Evolutionary conservation across 1,140 invertebrate species (phyloP).

Genomic region (Archegozetes longisetosus): DNA sequence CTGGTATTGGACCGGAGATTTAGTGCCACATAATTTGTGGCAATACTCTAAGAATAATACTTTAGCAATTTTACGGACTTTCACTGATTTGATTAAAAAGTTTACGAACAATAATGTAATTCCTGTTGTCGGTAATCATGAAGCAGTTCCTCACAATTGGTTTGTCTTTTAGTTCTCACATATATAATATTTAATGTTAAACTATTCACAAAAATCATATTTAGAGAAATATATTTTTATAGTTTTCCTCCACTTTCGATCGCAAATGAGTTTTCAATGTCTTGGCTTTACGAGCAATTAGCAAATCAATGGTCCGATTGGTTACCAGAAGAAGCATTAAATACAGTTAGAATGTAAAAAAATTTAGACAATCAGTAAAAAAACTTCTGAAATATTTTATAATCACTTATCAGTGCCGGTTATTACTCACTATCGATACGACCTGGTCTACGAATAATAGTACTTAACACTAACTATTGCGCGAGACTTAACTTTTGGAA

Average conservation of each 20-base stretch:
- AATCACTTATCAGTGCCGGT: slow-evolving; percentile 43
- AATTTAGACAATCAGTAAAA: background rate
- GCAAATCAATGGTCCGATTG: slow-evolving; percentile 71
- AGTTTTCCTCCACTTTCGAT: slow-evolving; percentile 81
- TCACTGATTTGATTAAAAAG: slow-evolving; percentile 54
- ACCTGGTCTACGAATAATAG: slow-evolving; percentile 71
- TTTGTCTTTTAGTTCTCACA: slow-evolving; percentile 25
- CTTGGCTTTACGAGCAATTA: slow-evolving; percentile 79
- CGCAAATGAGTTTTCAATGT: slow-evolving; percentile 61
- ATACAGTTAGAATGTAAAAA: slow-evolving; percentile 47
- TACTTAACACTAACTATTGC: slow-evolving; percentile 84
- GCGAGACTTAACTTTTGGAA: slow-evolving; percentile 59
- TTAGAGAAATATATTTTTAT: slow-evolving; percentile 22
- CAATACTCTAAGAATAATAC: slow-evolving; percentile 83
- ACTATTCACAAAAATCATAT: slow-evolving; percentile 19
- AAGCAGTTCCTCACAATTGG: slow-evolving; percentile 86
- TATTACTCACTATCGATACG: slow-evolving; percentile 75
- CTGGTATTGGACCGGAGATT: slow-evolving; percentile 90
- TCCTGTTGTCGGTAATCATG: slow-evolving; percentile 86
- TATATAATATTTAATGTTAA: background rate
- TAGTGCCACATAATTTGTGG: slow-evolving; percentile 95
- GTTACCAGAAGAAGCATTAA: slow-evolving; percentile 64
- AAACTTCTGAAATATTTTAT: background rate
- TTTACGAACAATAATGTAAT: slow-evolving; percentile 83
- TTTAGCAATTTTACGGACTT: slow-evolving; percentile 62